Base-by-base conservation (phyloP, 1,140 invertebrate genomes). In the Triops longicaudatus region DNA sequence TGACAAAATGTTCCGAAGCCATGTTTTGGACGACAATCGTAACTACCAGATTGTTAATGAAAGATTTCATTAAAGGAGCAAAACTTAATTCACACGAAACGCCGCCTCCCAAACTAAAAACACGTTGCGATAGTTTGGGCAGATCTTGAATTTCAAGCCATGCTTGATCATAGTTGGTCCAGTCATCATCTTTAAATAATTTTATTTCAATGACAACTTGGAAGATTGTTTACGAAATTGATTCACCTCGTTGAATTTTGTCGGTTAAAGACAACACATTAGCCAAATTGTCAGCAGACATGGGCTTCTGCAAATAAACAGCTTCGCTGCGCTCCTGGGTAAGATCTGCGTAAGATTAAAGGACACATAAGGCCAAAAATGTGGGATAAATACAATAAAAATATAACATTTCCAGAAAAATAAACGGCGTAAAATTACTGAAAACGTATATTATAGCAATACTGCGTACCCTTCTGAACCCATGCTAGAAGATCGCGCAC, bases 401-500 rank as follows among this genome's bases (percentile, higher is more conserved):
- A n/a, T n/a, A n/a, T n/a, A n/a, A n/a, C n/a, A n/a, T n/a, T n/a
- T n/a, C n/a, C n/a, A 27, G 3, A 43, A 28, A 50, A 42, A 26
- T 50, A 26, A 28, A 14, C 1, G 14, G 74, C 43, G 37, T 26
- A 0, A 37, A 44, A 43, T 44, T 43, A 7, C 43, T 63, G 28
- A 74, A 42, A 31, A 74, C 43, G 44, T 41, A 26, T 44, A 4
- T 50, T 3, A 10, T 44, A 28, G 31, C 17, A 22, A 17, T 26
- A 6, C 42, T 75, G 12, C 22, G 31, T 75, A 17, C 27, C 75
- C 76, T 71, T 72, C 17, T 76, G 37, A 17, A 80, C 78, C 72
- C 74, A 43, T 12, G 74, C 27, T n/a, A 80, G 43, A 0, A 80
- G 72, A 27, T 78, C 73, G 12, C 73, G 27, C 71, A 80, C 74